Evolutionary conservation across 2,113 vertebrate species (phyloP), one percentile per base, ranked within the genome.

Genomic region (Otis tarda): DNA sequence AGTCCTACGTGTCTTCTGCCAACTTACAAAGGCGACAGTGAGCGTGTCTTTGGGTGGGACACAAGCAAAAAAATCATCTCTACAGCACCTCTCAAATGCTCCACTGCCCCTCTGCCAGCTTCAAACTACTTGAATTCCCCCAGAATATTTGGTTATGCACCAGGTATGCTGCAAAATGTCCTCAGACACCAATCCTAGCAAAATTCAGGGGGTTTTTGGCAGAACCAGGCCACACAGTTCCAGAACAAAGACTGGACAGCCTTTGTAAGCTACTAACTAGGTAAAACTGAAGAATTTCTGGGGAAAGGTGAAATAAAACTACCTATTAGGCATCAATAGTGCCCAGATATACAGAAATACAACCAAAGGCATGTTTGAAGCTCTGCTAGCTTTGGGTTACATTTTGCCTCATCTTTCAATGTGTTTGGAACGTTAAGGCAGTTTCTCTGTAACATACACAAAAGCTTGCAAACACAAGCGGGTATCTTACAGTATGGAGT

Each of bases 1-100:
- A 45, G 59, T 7, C 20, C 21, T 33, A 31, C 3, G 1, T 11
- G 14, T n/a, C 50, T 53, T 21, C 24, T 52, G 21, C 17, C 33
- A 4, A 0, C 19, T 25, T 4, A 35, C 7, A 27, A 37, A 74
- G 41, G 22, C 0, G 2, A 41, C 0, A 41, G 12, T 0, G 5
- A 80, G 8, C 9, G 3, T 0, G 0, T 14, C 55, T 43, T 27
- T 24, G 52, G 47, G 30, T 0, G 17, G 45, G 53, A 60, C 28
- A 37, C 9, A 5, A 81, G 15, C 50, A 89, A n/a, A 16, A 94
- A 15, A 12, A 20, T 6, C 30, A 50, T 4, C 55, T 49, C 45
- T 19, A 2, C 3, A 23, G 27, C 20, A 75, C 37, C 50, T 43
- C 52, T 55, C 65, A 50, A 20, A 35, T 64, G 24, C 61, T 79